Base-by-base conservation (phyloP, 2,888 invertebrate genomes). In the Tenthredo notha region DNA sequence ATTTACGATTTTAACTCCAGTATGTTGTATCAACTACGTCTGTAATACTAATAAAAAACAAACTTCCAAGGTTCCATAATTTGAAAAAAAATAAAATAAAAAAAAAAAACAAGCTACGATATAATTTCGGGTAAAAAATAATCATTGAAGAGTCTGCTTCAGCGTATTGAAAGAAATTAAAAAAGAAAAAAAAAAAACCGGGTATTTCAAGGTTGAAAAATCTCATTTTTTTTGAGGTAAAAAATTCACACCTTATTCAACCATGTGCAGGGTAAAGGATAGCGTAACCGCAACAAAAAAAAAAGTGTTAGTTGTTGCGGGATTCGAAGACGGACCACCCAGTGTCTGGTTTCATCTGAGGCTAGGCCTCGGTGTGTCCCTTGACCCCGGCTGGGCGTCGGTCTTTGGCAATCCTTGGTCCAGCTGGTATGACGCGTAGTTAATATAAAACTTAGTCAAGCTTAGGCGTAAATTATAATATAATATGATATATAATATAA, bases 301-400 rank as follows among this genome's bases (percentile, higher is more conserved):
- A n/a, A 40, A 80, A 61, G 80, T 80, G 80, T 58, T 80, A 58
- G 37, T 80, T 25, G 33, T 77, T 74, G 74, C 50, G 15, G 40
- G 37, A 15, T 61, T 21, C 80, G 61, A 80, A 80, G 80, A 21
- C 29, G 61, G 80, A 80, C 80, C 80, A 80, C 80, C 80, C 80
- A 80, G 61, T 58, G 61, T 80, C 61, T 61, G 37, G 80, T 77
- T 77, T 77, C 50, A 29, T 40, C 25, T 25, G 61, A 80, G 84
- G 58, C 40, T 77, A 72, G 72, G 72, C 47, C 84, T 72, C 72
- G 72, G 72, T 21, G 72, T 43, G 75, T 72, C 75, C 84, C 50
- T 84, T 84, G 84, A 72, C 84, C 72, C 43, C 84, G 75, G n/a
- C 70, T 50, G 84, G 29, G 47, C 33, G 61, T 58, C 80, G 80